These are phyloP conservation scores for Cydia amplana DNA, from an alignment of 1,140 invertebrate genomes.

Conservation along the genomic window DNA sequence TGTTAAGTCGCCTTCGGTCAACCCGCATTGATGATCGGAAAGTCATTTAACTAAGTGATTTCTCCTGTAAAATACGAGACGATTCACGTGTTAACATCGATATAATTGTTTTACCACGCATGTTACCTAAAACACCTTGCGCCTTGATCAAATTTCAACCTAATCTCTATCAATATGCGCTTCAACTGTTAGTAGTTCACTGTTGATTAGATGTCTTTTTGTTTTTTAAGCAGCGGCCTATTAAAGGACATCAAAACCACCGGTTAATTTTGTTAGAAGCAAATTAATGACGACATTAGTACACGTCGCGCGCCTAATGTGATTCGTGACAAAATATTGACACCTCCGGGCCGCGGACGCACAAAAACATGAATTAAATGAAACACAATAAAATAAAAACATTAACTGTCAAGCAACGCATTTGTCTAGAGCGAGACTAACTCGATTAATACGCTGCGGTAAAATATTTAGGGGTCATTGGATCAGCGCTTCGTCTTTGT, in stretches of 20 bases:
- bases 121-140: slow-evolving; percentile 25
- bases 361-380: slow-evolving; percentile 42
- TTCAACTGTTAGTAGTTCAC: neutral
- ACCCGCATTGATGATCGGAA: neutral
- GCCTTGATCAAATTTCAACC: neutral
- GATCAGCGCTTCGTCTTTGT: slow-evolving; percentile 20
- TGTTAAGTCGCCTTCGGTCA: neutral
- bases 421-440: slow-evolving; percentile 73
- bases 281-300: slow-evolving; percentile 75
- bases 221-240: slow-evolving; percentile 39
- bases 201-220: neutral
- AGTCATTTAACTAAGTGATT: slow-evolving; percentile 29
- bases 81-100: slow-evolving; percentile 49
- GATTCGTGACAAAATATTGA: slow-evolving; percentile 78
- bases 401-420: slow-evolving; percentile 59
- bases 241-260: slow-evolving; percentile 68
- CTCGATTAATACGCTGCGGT: slow-evolving; percentile 58
- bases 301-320: slow-evolving; percentile 60
- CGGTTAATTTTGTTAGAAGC: slow-evolving; percentile 72
- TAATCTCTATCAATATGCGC: neutral
- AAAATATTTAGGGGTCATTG: slow-evolving; percentile 48
- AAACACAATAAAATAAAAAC: slow-evolving; percentile 63
- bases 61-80: slow-evolving; percentile 23
- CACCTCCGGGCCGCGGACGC: slow-evolving; percentile 43
- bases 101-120: slow-evolving; percentile 58